Evolutionary conservation across 2,888 invertebrate species (phyloP).

Genomic region (Nomada goodeniana): DNA sequence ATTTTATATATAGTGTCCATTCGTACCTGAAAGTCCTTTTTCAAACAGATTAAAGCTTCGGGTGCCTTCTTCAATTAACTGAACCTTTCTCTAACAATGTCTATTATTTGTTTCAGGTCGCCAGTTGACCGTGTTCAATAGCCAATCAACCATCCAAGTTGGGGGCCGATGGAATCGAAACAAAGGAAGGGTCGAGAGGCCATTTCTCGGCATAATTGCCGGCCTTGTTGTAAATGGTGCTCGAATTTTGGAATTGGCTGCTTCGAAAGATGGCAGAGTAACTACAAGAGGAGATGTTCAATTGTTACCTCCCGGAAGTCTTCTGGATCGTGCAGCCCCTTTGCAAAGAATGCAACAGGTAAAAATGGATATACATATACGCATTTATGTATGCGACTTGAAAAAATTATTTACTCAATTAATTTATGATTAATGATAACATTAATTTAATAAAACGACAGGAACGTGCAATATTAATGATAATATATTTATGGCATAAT

Average conservation of each 20-base stretch:
- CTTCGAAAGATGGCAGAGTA: conserved; percentile 92
- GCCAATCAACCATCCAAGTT: conserved; percentile 94
- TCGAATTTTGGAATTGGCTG: conserved; percentile 93
- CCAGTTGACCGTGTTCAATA: conserved; percentile 95
- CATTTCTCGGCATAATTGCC: conserved; percentile 95
- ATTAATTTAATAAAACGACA: neutral
- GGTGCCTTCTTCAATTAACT: neutral
- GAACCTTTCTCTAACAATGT: neutral
- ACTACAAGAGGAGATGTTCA: conserved; percentile 93
- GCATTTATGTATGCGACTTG: too few species aligned
- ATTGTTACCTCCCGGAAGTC: conserved; percentile 88
- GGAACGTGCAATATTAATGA: too few species aligned
- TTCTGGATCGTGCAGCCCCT: conserved; percentile 90
- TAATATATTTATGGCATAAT: too few species aligned
- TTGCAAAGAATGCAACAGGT: conserved; percentile 96
- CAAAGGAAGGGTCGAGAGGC: conserved; percentile 89
- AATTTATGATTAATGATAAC: neutral
- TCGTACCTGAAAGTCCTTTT: too few species aligned
- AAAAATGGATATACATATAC: too few species aligned
- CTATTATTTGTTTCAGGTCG: conserved; percentile 70
- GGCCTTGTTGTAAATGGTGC: conserved; percentile 95
- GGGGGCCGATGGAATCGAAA: conserved; percentile 92
- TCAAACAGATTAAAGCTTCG: neutral
- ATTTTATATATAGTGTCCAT: too few species aligned
- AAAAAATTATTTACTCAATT: too few species aligned